Conservation (phyloP, 2,888 invertebrate species). For the Epsilonema sp. region DNA sequence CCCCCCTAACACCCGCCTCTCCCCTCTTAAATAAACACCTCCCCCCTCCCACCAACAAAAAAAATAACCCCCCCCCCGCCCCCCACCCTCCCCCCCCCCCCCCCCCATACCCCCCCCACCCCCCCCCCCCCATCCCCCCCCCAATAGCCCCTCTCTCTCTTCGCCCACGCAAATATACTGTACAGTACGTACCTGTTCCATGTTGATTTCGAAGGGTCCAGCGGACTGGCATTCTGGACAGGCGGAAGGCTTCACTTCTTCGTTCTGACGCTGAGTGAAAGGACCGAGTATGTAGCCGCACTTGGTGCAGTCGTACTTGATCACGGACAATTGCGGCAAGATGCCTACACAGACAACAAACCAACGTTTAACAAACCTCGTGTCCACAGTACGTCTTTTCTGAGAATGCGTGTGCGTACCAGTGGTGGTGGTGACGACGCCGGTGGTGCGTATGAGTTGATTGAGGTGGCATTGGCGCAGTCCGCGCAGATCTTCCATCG, state of each 20-base stretch:
- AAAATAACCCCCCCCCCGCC: too few species aligned
- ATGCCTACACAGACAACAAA: constrained; percentile 39
- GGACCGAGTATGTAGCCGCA: constrained; percentile 89
- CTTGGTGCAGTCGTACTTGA: constrained; percentile 90
- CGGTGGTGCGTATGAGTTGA: constrained; percentile 73
- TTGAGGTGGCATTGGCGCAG: constrained; percentile 58
- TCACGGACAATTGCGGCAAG: constrained; percentile 75
- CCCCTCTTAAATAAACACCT: too few species aligned
- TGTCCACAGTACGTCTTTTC: too few species aligned
- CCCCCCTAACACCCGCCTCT: too few species aligned
- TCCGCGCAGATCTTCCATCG: constrained; percentile 82
- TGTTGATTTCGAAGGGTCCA: constrained; percentile 90
- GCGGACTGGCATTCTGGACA: constrained; percentile 93
- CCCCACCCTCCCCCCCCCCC: too few species aligned
- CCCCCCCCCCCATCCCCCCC: too few species aligned
- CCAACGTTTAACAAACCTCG: constrained; percentile 10
- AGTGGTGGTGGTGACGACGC: constrained; percentile 87
- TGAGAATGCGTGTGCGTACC: constrained; percentile 33
- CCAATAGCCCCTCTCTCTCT: too few species aligned
- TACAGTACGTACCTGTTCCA: constrained; percentile 54
- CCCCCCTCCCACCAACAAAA: too few species aligned
- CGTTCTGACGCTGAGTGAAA: constrained; percentile 60
- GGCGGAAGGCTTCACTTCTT: constrained; percentile 81
- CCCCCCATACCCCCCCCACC: too few species aligned
- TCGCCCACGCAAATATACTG: too few species aligned